Conservation (phyloP, 2,797 vertebrate species). For the Phataginus tricuspis region DNA sequence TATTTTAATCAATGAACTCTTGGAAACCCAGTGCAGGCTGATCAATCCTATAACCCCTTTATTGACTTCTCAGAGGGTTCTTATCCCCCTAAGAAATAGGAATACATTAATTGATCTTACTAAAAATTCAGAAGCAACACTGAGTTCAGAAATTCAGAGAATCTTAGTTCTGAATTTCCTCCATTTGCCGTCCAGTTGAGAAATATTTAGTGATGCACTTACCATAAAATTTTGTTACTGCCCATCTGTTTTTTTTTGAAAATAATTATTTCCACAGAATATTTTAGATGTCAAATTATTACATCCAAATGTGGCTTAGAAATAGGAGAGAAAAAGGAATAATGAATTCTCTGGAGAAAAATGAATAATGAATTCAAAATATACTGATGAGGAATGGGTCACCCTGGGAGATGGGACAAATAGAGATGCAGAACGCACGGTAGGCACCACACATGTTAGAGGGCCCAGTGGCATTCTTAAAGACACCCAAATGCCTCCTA, state of each 20-base stretch:
- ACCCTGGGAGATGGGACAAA: neutral
- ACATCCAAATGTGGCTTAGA: neutral
- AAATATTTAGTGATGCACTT: neutral
- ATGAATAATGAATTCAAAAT: neutral
- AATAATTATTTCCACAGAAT: slow-evolving; percentile 43
- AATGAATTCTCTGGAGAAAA: neutral
- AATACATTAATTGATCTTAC: neutral
- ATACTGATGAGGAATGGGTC: neutral
- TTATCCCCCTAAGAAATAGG: neutral
- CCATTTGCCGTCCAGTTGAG: neutral
- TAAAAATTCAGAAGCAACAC: neutral
- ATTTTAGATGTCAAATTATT: slow-evolving; percentile 1
- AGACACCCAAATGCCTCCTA: neutral
- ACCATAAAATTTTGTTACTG: neutral
- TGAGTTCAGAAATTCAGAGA: neutral
- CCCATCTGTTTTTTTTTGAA: neutral
- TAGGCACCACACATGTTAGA: neutral
- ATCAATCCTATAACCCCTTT: neutral
- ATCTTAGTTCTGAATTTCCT: neutral
- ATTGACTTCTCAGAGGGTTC: neutral
- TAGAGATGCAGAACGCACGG: neutral
- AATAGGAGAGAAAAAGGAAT: no score
- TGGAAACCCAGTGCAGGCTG: neutral
- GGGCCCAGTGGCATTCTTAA: neutral
- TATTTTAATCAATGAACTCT: neutral